Percentiles rank a stretch among this genome's conserved stretches.
Conservation (phyloP, 92 coral and sea anemone species). For the Palythoa grandis region DNA sequence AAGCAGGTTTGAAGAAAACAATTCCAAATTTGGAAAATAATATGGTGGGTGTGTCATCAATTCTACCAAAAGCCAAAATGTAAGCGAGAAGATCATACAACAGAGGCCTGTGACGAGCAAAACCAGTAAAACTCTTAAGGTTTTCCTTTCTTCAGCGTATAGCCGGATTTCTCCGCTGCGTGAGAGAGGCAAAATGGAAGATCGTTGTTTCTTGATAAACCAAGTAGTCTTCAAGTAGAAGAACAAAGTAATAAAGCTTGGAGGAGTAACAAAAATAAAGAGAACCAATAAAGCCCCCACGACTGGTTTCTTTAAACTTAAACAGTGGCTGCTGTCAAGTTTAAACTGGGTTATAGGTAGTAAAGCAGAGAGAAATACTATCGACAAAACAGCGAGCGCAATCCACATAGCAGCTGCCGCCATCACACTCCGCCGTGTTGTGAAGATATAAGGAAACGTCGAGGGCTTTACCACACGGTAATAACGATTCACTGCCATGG, state of each 20-base stretch:
- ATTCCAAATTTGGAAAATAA: too few species aligned
- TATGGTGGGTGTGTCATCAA: too few species aligned
- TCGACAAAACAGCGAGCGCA: background rate
- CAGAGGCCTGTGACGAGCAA: too few species aligned
- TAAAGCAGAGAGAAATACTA: background rate
- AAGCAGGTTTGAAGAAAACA: too few species aligned
- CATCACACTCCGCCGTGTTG: slow-evolving; percentile 9
- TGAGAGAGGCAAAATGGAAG: background rate
- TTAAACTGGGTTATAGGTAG: slow-evolving; percentile 3
- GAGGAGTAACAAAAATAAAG: background rate
- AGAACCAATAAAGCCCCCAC: background rate
- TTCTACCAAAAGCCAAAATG: too few species aligned
- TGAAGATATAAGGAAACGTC: background rate
- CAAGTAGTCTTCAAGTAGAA: slow-evolving; percentile 3
- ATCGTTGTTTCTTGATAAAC: background rate
- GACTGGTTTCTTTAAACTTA: background rate
- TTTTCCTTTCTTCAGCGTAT: too few species aligned
- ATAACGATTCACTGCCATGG: slow-evolving; percentile 17
- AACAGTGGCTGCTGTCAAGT: background rate
- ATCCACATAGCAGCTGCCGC: background rate
- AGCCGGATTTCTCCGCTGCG: too few species aligned
- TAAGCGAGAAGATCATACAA: too few species aligned
- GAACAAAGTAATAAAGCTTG: background rate
- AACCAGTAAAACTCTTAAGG: background rate
- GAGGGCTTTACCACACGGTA: background rate